Conservation (phyloP, 2,888 invertebrate species). For the Eupithecia insigniata region DNA sequence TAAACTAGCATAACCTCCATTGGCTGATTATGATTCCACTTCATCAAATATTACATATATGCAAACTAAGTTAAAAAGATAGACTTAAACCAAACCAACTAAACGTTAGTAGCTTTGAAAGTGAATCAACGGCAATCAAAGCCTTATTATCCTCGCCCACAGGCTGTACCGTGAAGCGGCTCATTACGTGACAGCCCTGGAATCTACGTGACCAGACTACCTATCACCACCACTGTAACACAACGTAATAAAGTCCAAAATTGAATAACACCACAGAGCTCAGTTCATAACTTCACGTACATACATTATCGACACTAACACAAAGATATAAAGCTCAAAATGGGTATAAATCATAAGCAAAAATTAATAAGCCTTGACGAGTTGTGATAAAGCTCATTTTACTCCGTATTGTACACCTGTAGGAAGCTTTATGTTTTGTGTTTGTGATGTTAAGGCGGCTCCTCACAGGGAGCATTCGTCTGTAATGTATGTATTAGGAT, state of each 20-base stretch:
- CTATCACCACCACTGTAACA: constrained; percentile 24
- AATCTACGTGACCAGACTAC: constrained; percentile 39
- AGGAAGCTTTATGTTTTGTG: constrained; percentile 14
- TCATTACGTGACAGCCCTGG: constrained; percentile 41
- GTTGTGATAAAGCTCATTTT: constrained; percentile 27
- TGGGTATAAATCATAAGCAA: constrained; percentile 21
- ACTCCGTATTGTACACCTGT: constrained; percentile 10
- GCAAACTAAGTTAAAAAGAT: constrained; percentile 13
- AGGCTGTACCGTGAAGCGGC: constrained; percentile 37
- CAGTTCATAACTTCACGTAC: constrained; percentile 18
- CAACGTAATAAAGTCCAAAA: constrained; percentile 34
- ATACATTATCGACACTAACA: constrained; percentile 16
- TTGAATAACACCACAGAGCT: constrained; percentile 28
- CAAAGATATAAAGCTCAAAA: constrained; percentile 22
- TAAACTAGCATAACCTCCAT: neutral
- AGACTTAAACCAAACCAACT: constrained; percentile 27
- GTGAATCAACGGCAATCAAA: constrained; percentile 44
- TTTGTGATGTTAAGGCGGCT: constrained; percentile 1
- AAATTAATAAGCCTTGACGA: constrained; percentile 30
- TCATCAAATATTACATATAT: constrained; percentile 6
- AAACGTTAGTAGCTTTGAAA: constrained; percentile 37
- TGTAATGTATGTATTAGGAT: no score
- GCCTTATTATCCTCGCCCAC: constrained; percentile 37
- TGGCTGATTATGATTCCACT: neutral
- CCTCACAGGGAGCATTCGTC: neutral